Base-by-base conservation (phyloP, 1,140 invertebrate genomes). In the Chironomus tepperi region DNA sequence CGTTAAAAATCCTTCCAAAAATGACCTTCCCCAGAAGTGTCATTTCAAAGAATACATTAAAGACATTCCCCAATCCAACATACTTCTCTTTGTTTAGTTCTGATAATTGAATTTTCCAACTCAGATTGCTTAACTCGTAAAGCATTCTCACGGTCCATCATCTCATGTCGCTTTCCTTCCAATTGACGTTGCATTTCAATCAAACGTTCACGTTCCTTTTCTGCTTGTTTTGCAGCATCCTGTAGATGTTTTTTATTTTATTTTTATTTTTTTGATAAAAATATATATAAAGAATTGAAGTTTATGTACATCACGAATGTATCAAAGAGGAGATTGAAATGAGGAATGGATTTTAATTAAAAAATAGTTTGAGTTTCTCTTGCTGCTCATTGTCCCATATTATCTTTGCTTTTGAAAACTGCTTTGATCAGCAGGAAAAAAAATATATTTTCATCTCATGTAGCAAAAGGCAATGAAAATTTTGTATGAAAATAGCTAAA, bases 181-280 rank as follows among this genome's bases (percentile, higher is more conserved):
- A 84, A 57, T 43, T 85, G 82, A 2, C 79, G 77, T 76, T 84
- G 81, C 75, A 80, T 77, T 74, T 80, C 81, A 43, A 82, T 79
- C 19, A 82, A 80, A 21, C 79, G 78, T 64, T 84, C 81, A 1
- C 84, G 79, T 77, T 85, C 84, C 72, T 78, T 77, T 77, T 85
- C 84, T 0, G 85, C 81, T 72, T 80, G 79, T 57, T 82, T 81
- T 0, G 83, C 80, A 0, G 84, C 81, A 77, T 85, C 83, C 73
- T 81, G 79, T 18, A 34, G 74, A 34, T 57, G 5, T 34, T 34
- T 34, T 34, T 34, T 34, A 34, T 34, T 34, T 34, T 34, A 34
- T 5, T 34, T 34, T 34, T 34, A 34, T 34, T 34, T 34, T 34
- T 34, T 34, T 34, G 24, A 34, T 34, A 34, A 34, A 5, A n/a